Evolutionary conservation across 2,113 vertebrate genomes (phyloP).

Genomic region (Anarrhichthys ocellatus): DNA sequence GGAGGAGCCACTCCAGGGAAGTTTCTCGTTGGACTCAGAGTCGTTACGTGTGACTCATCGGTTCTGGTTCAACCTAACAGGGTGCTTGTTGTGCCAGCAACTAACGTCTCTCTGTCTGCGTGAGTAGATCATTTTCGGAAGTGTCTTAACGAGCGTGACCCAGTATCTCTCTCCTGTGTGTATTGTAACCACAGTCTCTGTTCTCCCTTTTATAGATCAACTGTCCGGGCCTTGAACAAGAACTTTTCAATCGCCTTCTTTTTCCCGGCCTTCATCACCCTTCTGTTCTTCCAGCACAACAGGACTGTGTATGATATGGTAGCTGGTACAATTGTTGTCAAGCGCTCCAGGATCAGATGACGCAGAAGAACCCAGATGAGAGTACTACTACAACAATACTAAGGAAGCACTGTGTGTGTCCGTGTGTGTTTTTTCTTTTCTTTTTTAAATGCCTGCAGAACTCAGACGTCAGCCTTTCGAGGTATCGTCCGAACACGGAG

Average conservation of each 20-base stretch:
- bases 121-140: constrained; percentile 81
- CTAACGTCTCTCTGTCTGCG: constrained; percentile 96
- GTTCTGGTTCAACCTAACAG: constrained; percentile 94
- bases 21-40: constrained; percentile 93
- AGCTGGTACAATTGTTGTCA: constrained; percentile 98
- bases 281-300: constrained; percentile 99
- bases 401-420: constrained; percentile 30
- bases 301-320: constrained; percentile 99
- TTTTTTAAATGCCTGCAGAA: constrained; percentile 24
- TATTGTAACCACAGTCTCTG: not conserved
- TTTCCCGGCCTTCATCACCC: constrained; percentile 97
- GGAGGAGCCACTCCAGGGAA: constrained; percentile 98
- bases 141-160: not conserved
- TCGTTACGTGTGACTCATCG: constrained; percentile 95
- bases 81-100: constrained; percentile 94
- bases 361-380: constrained; percentile 7
- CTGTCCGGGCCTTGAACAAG: constrained; percentile 97
- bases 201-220: constrained; percentile 85
- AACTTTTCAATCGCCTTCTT: constrained; percentile 99
- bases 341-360: constrained; percentile 93
- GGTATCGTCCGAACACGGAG: constrained; percentile 19
- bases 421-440: not conserved
- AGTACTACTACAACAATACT: constrained; percentile 7
- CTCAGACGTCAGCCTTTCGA: constrained; percentile 17
- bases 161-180: not conserved